Conservation (phyloP, 2,113 vertebrate genomes). For the Elanus axillaris region DNA sequence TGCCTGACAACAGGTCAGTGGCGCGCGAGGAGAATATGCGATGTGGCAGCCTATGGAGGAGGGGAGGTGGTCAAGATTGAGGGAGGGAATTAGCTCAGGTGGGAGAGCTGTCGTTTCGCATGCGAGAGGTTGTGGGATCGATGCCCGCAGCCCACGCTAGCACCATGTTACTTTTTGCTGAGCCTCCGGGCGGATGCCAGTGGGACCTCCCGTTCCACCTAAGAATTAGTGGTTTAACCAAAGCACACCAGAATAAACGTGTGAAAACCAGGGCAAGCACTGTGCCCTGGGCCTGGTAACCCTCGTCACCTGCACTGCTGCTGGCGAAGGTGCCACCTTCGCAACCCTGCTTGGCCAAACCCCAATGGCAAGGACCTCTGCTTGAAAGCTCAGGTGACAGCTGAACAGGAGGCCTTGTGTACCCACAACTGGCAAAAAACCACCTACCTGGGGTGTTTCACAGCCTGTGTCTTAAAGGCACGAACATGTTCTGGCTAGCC, state of each 20-base stretch:
- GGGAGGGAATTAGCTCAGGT: neutral
- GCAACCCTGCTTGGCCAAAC: neutral
- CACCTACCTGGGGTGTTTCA: rapidly evolving
- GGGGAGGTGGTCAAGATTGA: rapidly evolving
- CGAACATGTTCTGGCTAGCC: rapidly evolving
- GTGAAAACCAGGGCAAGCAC: rapidly evolving
- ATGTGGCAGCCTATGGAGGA: neutral
- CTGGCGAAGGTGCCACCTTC: neutral
- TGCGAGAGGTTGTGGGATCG: rapidly evolving
- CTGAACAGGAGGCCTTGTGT: neutral
- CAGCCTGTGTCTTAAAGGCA: rapidly evolving
- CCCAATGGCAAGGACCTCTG: too few species aligned
- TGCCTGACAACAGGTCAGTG: neutral
- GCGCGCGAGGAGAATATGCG: neutral
- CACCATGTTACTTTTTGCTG: rapidly evolving
- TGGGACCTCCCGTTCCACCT: neutral
- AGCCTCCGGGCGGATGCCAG: rapidly evolving
- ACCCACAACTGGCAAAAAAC: neutral
- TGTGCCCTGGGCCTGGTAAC: too few species aligned
- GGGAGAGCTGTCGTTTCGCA: rapidly evolving
- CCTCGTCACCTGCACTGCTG: rapidly evolving
- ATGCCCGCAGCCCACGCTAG: too few species aligned
- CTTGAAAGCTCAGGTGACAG: neutral
- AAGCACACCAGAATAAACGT: rapidly evolving
- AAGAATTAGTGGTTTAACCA: rapidly evolving